Conservation (phyloP, 2,113 vertebrate genomes). For the Conger conger region DNA sequence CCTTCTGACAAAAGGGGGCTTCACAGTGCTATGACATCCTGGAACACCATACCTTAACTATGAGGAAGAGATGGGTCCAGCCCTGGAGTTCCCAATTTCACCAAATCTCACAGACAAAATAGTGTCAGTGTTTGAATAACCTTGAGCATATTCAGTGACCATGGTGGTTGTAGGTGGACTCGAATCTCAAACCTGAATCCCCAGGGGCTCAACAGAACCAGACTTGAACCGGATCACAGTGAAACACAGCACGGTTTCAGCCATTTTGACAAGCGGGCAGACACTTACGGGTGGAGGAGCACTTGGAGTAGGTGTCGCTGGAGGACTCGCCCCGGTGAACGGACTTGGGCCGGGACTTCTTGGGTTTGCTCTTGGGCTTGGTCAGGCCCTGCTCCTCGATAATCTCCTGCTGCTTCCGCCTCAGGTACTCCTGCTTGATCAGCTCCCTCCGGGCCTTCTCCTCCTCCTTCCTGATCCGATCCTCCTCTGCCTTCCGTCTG, state of each 20-base stretch:
- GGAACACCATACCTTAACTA: neutral
- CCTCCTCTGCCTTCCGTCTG: conserved; percentile 93
- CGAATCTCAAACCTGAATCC: neutral
- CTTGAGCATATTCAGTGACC: neutral
- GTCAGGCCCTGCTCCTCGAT: conserved; percentile 86
- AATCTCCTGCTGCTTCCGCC: conserved; percentile 89
- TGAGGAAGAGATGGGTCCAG: neutral
- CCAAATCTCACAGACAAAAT: neutral
- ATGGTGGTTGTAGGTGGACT: too few relatives aligned
- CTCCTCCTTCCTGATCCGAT: conserved; percentile 90
- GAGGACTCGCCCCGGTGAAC: conserved; percentile 82
- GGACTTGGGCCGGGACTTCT: conserved; percentile 82
- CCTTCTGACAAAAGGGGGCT: neutral
- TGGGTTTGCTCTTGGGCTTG: conserved; percentile 78
- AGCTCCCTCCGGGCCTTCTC: conserved; percentile 91
- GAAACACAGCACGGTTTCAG: neutral
- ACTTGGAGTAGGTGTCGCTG: conserved; percentile 77
- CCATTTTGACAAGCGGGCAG: neutral
- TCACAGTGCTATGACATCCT: neutral
- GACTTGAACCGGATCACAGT: neutral
- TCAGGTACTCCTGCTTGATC: conserved; percentile 93
- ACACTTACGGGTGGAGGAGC: conserved; percentile 78
- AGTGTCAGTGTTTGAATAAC: neutral
- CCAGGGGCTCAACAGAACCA: neutral
- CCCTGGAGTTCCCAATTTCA: neutral